Percentiles rank a stretch among this genome's conserved stretches.
Evolutionary conservation across 1,140 invertebrate species (phyloP).

Genomic region (Wiebesia pumilae): DNA sequence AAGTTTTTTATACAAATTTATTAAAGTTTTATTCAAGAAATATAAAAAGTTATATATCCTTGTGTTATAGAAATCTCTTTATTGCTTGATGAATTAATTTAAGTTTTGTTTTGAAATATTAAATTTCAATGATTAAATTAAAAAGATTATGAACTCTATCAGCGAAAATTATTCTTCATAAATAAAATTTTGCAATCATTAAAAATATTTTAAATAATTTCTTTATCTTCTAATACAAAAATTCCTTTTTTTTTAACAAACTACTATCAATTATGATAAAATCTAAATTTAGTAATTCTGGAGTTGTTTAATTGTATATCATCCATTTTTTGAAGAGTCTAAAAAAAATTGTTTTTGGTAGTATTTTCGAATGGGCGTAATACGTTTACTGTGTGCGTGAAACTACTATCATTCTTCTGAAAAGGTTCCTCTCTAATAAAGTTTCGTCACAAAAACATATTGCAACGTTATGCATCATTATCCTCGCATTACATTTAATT

Average conservation of each 20-base stretch:
- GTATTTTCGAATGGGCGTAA: too few relatives aligned
- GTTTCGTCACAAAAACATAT: neutral
- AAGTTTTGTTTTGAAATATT: neutral
- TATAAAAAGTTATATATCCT: neutral
- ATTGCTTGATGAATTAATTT: neutral
- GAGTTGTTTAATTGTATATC: neutral
- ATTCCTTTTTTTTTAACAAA: neutral
- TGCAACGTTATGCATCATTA: slow-evolving; percentile 11
- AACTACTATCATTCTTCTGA: neutral
- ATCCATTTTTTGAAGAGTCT: neutral
- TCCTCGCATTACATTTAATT: slow-evolving; percentile 37
- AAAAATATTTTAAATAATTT: neutral
- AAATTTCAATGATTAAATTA: neutral
- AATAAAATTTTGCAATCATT: too few relatives aligned
- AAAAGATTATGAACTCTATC: neutral
- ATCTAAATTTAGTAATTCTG: neutral
- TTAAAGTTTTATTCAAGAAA: neutral
- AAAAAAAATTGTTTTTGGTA: neutral
- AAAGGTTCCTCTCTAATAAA: neutral
- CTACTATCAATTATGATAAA: too few relatives aligned
- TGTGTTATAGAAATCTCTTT: neutral
- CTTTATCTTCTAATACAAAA: neutral
- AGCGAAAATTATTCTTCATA: neutral
- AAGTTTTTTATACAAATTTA: neutral
- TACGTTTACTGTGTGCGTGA: neutral